Percentiles rank a stretch among this genome's conserved stretches.
Evolutionary conservation across 2,113 vertebrate genomes (phyloP).

Genomic region (Mormoops blainvillei): DNA sequence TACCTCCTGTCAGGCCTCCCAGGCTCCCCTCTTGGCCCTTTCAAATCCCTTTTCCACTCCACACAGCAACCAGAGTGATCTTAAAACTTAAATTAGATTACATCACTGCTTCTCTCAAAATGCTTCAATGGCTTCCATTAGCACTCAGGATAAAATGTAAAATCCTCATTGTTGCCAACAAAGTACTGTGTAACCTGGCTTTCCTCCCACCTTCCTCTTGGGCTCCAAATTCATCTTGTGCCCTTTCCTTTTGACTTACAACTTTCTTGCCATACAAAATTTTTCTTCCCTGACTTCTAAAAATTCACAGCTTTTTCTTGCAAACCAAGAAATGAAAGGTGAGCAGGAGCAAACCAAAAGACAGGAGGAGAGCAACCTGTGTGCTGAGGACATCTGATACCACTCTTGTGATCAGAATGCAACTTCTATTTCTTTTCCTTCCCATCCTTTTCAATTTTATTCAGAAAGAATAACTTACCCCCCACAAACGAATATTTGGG

Average conservation of each 20-base stretch:
- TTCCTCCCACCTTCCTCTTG: neutral
- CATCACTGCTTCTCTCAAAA: neutral
- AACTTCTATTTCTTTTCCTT: neutral
- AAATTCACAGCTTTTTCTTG: neutral
- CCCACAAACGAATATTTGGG: neutral
- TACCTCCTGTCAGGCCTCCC: neutral
- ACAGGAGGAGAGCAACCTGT: no score
- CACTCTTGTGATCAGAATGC: neutral
- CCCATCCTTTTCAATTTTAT: neutral
- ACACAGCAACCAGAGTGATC: neutral
- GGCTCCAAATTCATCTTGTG: neutral
- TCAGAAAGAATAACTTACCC: neutral
- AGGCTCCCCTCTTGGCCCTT: neutral
- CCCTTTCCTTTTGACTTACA: neutral
- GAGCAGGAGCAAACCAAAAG: neutral
- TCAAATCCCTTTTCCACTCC: neutral
- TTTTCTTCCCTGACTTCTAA: neutral
- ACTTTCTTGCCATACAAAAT: neutral
- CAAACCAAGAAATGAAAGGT: neutral
- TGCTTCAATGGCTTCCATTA: neutral
- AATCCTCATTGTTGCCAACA: neutral
- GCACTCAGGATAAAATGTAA: neutral
- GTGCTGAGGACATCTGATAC: neutral
- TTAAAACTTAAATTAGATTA: conserved; percentile 30
- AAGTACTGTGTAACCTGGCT: neutral